phyloP scores from a whole-genome alignment of 2,797 vertebrate genomes.

The Rachycentron canadum region DNA sequence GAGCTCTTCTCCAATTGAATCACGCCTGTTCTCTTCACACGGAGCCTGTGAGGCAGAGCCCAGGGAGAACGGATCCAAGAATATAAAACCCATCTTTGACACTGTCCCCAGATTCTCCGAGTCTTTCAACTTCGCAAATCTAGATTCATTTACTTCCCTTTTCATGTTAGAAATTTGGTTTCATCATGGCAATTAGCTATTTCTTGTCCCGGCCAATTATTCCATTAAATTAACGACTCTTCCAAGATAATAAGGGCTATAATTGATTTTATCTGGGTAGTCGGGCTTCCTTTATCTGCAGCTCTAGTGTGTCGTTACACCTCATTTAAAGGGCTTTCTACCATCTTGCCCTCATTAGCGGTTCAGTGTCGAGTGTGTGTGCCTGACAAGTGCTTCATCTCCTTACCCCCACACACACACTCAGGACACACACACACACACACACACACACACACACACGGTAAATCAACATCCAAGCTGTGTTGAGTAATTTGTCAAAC shows the following conservation, averaged over 20 bases:
- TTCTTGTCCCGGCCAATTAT: conserved; percentile 77
- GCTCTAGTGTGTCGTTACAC: conserved; percentile 71
- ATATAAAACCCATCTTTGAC: conserved; percentile 77
- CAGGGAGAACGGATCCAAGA: conserved; percentile 64
- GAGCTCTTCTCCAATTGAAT: conserved; percentile 51
- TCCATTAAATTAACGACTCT: conserved; percentile 78
- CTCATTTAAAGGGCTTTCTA: conserved; percentile 72
- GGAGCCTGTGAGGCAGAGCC: conserved; percentile 59
- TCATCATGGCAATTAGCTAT: conserved; percentile 84
- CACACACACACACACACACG: conserved; percentile 39
- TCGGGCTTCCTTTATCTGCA: conserved; percentile 47
- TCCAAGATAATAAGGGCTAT: conserved; percentile 69
- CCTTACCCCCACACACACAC: conserved; percentile 16
- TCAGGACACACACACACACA: background rate
- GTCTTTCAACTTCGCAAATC: conserved; percentile 77
- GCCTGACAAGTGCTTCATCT: conserved; percentile 37
- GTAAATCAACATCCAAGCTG: conserved; percentile 60
- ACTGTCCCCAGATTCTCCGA: conserved; percentile 71
- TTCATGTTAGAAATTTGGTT: conserved; percentile 80
- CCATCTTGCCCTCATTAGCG: conserved; percentile 81
- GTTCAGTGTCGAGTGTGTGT: conserved; percentile 40
- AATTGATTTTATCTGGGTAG: conserved; percentile 77
- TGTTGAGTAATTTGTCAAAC: conserved; percentile 87
- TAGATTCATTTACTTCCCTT: conserved; percentile 81
- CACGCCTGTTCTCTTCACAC: conserved; percentile 46